Base-by-base conservation (phyloP, 2,888 invertebrate species). In the Drosophila flavopinicola region DNA sequence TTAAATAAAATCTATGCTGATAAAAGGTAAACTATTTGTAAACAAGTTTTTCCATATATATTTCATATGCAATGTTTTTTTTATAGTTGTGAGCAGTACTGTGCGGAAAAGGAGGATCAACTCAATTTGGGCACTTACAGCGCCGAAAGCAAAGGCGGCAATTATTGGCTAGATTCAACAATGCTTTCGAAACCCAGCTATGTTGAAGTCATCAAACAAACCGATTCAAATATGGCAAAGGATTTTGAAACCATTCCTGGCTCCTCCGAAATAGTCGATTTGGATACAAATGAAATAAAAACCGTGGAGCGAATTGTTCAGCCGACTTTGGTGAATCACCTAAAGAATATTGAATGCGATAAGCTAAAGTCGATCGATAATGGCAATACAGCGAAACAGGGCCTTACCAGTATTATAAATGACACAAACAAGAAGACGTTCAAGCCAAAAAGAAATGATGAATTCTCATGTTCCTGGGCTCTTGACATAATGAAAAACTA, bases 401-500 rank as follows among this genome's bases (percentile, higher is more conserved):
- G 48, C 51, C 41, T 44, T 10, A 39, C 49, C 42, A 69, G 71
- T 58, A 65, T 65, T 66, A 54, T 15, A 15, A 56, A 63, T 35
- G 88, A 87, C 25, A 10, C 68, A 20, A 65, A 54, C 6, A 86
- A 94, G 79, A 92, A 93, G 49, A 92, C 93, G 60, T 91, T 93
- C 66, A 93, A 93, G 88, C 92, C 92, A 15, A 89, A 76, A 67
- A 70, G 54, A 11, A 96, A 95, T 75, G 95, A 95, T 84, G 96
- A 95, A 74, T 95, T 97, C 90, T 96, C 96, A 0, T 97, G 97
- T 83, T 97, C 97, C 88, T 97, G 97, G 97, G 96, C 97, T 7
- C 92, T 94, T 9, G 96, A 96, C 78, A 91, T 97, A 44, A 93
- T 97, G 88, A 96, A 96, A 91, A 95, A 94, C 76, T 99, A 99